These are phyloP conservation scores for Limenitis camilla DNA, from an alignment of 2,888 invertebrate genomes.

Conservation along the genomic window DNA sequence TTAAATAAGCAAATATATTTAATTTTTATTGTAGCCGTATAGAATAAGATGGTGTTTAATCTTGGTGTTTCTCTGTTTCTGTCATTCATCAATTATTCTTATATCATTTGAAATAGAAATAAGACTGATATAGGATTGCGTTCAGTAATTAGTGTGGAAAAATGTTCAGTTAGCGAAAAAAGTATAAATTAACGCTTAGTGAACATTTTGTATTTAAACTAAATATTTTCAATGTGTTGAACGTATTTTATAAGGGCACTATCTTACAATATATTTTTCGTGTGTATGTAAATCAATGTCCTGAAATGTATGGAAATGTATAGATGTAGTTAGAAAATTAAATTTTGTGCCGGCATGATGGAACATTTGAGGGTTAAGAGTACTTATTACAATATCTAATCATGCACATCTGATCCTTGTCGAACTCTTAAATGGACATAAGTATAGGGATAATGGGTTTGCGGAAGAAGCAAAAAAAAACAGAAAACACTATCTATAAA, in stretches of 20 bases:
- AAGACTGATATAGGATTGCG: slow-evolving; percentile 66
- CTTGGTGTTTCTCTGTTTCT: slow-evolving; percentile 44
- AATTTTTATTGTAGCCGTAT: slow-evolving; percentile 48
- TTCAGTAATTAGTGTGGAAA: slow-evolving; percentile 19
- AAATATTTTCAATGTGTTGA: slow-evolving; percentile 12
- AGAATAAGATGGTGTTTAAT: slow-evolving; percentile 52
- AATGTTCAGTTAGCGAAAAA: no score
- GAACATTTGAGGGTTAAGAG: background rate
- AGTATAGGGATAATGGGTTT: no score
- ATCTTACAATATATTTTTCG: slow-evolving; percentile 42
- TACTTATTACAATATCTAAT: background rate
- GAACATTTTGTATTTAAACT: no score
- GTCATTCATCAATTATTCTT: slow-evolving; percentile 24
- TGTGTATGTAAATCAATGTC: slow-evolving; percentile 33
- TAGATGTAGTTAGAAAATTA: slow-evolving; percentile 20
- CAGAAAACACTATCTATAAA: no score
- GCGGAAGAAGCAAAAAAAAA: no score
- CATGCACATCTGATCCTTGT: background rate
- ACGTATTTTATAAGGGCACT: slow-evolving; percentile 50
- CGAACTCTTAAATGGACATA: no score
- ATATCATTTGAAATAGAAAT: slow-evolving; percentile 57
- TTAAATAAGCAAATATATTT: slow-evolving; percentile 50
- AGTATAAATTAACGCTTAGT: no score
- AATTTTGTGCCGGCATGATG: slow-evolving; percentile 9
- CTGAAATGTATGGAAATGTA: slow-evolving; percentile 9